Evolutionary conservation across 2,113 vertebrate genomes (phyloP), one percentile per base, ranked within the genome.

Genomic region (Campylomormyrus tamandua): DNA sequence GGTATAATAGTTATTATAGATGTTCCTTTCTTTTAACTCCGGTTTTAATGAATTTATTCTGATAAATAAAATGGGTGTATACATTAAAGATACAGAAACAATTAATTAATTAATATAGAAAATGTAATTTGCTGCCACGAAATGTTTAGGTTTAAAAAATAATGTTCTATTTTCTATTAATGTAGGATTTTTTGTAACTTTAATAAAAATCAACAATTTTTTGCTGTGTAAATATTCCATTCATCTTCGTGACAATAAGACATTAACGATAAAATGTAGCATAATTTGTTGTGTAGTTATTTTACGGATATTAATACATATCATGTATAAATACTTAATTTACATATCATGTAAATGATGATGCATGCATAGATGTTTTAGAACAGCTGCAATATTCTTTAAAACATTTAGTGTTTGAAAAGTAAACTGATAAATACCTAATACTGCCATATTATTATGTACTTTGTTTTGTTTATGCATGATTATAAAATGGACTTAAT

Each of bases 1-100:
- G 88, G 80, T 50, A 70, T 90, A 46, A 52, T 10, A 83, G 8
- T 89, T 1, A 21, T 91, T 93, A 49, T 21, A 4, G 48, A 87
- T 53, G 7, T 48, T 48, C 7, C 27, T 1, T 35, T 87, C 48
- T 87, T 50, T 11, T 50, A 86, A 84, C 19, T 17, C 84, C 11
- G 42, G 46, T 48, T 50, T 52, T 31, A 31, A 87, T 31, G 0
- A 13, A 52, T 87, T 8, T 42, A 83, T 83, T 39, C 39, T 42
- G 21, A 49, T 42, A 31, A 35, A 74, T 35, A 80, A 77, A 39
- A 19, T 80, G 35, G 74, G 15, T 42, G 74, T 8, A 42, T 80
- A 80, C 13, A 42, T 19, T 80, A 80, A 80, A 42, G 13, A 80
- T 80, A 7, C 2, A 80, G 5, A 74, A 80, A 80, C 35, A 0